A percentile compares a stretch with the other conserved stretches of the same genome.
phyloP scores from a whole-genome alignment of 2,797 vertebrate species.

The Orientallactaga sibirica region DNA sequence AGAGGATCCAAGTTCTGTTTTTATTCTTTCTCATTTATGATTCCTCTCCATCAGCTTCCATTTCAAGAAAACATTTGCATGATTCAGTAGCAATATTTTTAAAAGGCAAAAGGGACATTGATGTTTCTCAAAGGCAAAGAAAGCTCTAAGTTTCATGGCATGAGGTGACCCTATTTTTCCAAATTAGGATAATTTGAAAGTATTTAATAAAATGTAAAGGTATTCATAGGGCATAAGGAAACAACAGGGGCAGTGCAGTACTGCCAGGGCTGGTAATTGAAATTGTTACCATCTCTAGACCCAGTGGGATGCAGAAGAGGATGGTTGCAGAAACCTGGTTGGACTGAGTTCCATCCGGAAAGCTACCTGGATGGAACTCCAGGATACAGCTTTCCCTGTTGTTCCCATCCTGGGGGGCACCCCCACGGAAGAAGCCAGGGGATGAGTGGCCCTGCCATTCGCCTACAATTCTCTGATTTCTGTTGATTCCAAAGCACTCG shows the following conservation, averaged over 20 bases:
- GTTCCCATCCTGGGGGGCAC: background rate
- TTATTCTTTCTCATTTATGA: slow-evolving; percentile 63
- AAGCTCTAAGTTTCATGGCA: background rate
- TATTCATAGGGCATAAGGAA: background rate
- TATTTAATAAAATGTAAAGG: slow-evolving; percentile 28
- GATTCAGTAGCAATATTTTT: slow-evolving; percentile 63
- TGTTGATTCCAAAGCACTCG: background rate
- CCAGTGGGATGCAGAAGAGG: background rate
- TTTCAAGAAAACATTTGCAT: slow-evolving; percentile 66
- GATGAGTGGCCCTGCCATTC: background rate
- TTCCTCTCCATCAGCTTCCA: slow-evolving; percentile 52
- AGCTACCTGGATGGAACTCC: background rate
- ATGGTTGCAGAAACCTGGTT: background rate
- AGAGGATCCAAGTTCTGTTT: slow-evolving; percentile 50
- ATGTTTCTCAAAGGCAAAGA: slow-evolving; percentile 60
- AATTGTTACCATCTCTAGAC: background rate
- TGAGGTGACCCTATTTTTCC: background rate
- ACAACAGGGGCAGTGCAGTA: background rate
- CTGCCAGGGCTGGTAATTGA: background rate
- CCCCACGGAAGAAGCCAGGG: background rate
- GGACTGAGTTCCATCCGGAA: background rate
- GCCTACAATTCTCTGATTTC: background rate
- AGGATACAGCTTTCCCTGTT: background rate
- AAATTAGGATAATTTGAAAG: slow-evolving; percentile 15
- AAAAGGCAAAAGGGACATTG: slow-evolving; percentile 56